Evolutionary conservation across 2,888 invertebrate species (phyloP), one percentile per base, ranked within the genome.

Genomic region (Nymphalis urticae): DNA sequence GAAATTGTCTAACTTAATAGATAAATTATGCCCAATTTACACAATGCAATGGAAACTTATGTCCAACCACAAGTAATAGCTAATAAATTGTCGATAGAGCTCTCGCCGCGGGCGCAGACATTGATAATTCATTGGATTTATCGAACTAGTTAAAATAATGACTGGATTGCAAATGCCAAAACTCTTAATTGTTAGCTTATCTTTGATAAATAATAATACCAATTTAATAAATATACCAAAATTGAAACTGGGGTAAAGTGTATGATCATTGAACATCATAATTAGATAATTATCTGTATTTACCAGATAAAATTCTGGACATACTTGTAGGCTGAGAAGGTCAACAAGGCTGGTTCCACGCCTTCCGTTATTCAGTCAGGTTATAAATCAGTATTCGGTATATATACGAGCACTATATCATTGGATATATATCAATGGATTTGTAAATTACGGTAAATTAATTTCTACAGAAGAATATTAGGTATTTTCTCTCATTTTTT

Each of bases 81-180:
- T 68, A 72, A 73, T 73, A 73, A 73, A 73, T 72, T 36, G 64
- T n/a, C 27, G 61, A 36, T 48, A 24, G 66, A 64, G 60, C 64
- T 68, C 72, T 72, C 68, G 68, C 72, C 59, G 54, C 53, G 50
- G 64, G 62, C 70, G 51, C 62, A 47, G 71, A 72, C 74, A 73
- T 75, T 68, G 76, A 75, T 77, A 76, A 78, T 73, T 73, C 70
- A 71, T 58, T 70, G 72, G 70, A 71, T 66, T 66, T 70, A 72
- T 69, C 36, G 54, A 50, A 24, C 48, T 54, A 54, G 27, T 60
- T 50, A 17, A 58, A 42, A 27, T 53, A 47, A 27, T 48, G 36
- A 19, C 42, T 27, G 32, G 56, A 36, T 42, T 51, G 19, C 32
- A 50, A 60, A 48, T 21, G 50, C 60, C 66, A 59, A 61, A 64